Percentiles rank a stretch among this genome's conserved stretches.
These are phyloP conservation scores for Poeciliopsis paucimaculata DNA, from an alignment of 2,797 vertebrate genomes.

Conservation along the genomic window DNA sequence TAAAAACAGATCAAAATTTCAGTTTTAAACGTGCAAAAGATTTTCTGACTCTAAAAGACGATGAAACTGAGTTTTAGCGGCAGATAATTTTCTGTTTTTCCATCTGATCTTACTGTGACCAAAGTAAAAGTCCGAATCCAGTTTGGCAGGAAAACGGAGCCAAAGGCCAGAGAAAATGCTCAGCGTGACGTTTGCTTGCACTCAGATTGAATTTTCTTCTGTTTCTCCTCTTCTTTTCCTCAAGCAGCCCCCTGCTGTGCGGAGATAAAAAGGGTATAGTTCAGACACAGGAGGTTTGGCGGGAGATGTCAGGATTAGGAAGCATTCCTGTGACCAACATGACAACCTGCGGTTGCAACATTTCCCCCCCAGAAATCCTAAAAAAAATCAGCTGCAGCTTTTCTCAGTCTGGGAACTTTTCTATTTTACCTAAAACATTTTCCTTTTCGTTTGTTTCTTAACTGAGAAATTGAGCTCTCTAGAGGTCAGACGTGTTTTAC, in stretches of 20 bases:
- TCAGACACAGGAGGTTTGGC: conserved; percentile 24
- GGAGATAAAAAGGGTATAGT: conserved; percentile 44
- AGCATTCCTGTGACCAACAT: neutral
- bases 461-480: conserved; percentile 32
- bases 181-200: conserved; percentile 38
- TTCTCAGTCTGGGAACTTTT: neutral
- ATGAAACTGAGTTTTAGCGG: neutral
- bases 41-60: neutral
- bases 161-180: conserved; percentile 49
- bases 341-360: conserved; percentile 38
- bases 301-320: conserved; percentile 11
- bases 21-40: neutral
- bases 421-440: neutral
- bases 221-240: neutral
- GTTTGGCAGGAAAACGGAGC: conserved; percentile 55
- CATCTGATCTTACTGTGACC: conserved; percentile 7
- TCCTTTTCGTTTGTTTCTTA: conserved; percentile 8
- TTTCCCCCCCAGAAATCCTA: conserved; percentile 9
- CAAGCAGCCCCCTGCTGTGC: conserved; percentile 23
- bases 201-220: conserved; percentile 28
- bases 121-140: conserved; percentile 10
- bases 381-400: neutral
- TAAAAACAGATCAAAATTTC: neutral
- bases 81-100: neutral
- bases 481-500: conserved; percentile 50